Evolutionary conservation across 2,888 invertebrate species (phyloP).

Genomic region (Cryptocheilus praepositus): DNA sequence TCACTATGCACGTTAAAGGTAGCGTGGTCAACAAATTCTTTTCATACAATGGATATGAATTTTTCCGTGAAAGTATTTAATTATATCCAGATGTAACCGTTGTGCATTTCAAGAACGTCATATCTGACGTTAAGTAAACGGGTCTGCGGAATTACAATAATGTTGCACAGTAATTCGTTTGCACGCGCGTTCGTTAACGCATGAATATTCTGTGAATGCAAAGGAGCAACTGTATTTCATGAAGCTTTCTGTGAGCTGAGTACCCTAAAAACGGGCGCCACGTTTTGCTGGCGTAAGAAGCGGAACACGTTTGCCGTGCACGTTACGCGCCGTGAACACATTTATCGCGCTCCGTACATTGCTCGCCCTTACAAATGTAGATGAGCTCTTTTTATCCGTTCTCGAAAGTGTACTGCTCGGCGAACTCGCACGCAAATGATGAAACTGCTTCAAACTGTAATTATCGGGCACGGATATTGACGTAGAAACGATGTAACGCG

Average conservation of each 20-base stretch:
- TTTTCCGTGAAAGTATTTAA: too few species aligned
- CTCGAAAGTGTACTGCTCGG: slow-evolving; percentile 14
- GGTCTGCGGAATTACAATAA: too few species aligned
- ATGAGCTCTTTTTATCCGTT: not conserved
- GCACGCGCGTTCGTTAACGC: too few species aligned
- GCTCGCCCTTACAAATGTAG: not conserved
- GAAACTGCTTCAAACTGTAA: not conserved
- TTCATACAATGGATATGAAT: too few species aligned
- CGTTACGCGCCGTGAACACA: slow-evolving; percentile 9
- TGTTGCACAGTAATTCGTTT: too few species aligned
- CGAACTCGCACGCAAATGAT: slow-evolving; percentile 1
- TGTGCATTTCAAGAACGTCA: too few species aligned
- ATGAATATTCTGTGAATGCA: not conserved
- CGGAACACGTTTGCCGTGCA: slow-evolving; percentile 10
- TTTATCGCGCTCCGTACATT: not conserved
- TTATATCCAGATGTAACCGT: too few species aligned
- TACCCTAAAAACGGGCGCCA: slow-evolving; percentile 8
- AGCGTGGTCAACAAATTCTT: too few species aligned
- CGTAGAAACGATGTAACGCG: too few species aligned
- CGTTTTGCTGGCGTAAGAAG: slow-evolving; percentile 11
- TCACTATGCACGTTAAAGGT: too few species aligned
- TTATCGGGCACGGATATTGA: not conserved
- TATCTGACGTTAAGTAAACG: too few species aligned
- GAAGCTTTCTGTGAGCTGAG: not conserved
- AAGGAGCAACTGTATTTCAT: not conserved